Evolutionary conservation across 2,888 invertebrate genomes (phyloP), one percentile per base, ranked within the genome.

Genomic region (Epirrhoe alternata): DNA sequence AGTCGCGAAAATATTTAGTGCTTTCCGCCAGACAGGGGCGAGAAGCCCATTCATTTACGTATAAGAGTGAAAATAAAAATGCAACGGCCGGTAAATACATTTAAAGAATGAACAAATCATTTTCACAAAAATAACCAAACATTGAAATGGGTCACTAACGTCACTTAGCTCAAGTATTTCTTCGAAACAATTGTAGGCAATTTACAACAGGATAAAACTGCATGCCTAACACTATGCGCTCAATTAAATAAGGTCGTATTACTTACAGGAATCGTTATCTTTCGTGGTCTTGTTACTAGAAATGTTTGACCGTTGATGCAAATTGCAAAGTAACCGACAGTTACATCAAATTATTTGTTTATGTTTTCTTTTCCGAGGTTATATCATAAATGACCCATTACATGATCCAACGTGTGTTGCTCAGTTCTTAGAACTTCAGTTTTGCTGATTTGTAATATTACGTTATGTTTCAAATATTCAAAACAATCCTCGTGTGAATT

Each of bases 251-350:
- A 30, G 52, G 61, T 61, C 38, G 10, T 14, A n/a, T 55, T 24
- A 33, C 49, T 35, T 14, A 30, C 5, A 47, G 35, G 24, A 55
- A 55, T 50, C 38, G 55, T 14, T 61, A 54, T 54, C 54, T 12
- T 24, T 5, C 49, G 33, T 49, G 31, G 14, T 47, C 38, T 5
- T 17, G 31, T 56, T 61, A n/a, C 17, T 6, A 35, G 54, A 49
- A 61, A 54, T 30, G 47, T 47, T 16, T 16, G 16, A 47, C 12
- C 14, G 4, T 47, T 14, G 16, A 47, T 47, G 16, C 16, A 47
- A 6, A 16, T 14, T 47, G 16, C 16, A 47, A 6, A 16, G 7
- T 3, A 0, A 47, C 14, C 4, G 45, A 10, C 38, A 12, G 38
- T 42, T 12, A 12, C 12, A 12, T 42, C 0, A 42, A 12, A 4